Evolutionary conservation across 2,888 invertebrate genomes (phyloP), one percentile per base, ranked within the genome.

Genomic region (Eugnorisma glareosa): DNA sequence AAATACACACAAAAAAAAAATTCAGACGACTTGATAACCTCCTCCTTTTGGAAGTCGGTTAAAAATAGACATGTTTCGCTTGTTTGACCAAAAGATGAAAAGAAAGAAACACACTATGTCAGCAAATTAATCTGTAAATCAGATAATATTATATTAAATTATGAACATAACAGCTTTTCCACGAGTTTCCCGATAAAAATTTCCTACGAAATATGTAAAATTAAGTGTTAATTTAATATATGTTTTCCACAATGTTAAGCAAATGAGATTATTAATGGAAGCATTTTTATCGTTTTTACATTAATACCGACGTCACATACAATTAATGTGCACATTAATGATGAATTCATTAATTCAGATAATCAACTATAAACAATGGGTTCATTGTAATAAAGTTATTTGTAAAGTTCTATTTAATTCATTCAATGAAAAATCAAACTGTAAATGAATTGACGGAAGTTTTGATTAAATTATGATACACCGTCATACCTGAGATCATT

Each of bases 271-370:
- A 67, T 70, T 63, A 73, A 73, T 70, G 40, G 18, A 57, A 11
- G 66, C 24, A 43, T 6, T 64, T 67, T 82, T 74, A 82, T 81
- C 70, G 74, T 66, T 69, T 76, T 66, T 35, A 70, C 59, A 73
- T 71, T 73, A 73, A 67, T 67, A 54, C 28, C 4, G 6, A 21
- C 61, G 28, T 31, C 24, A 48, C 7, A n/a, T 59, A 37, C 66
- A 54, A 68, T 45, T 61, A 69, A 77, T 54, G 24, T 69, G 13
- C 21, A n/a, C 48, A 40, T 24, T 48, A 61, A 59, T 72, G 70
- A 71, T 80, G 48, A 18, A 71, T 69, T 77, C 11, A 77, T 67
- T 67, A 5, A 15, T 6, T 35, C 28, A 67, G 67, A 59, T 37
- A 35, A 18, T n/a, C n/a, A n/a, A 48, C 43, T 15, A 15, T 54